phyloP scores from a whole-genome alignment of 2,797 vertebrate species.

The Rousettus madagascariensis region DNA sequence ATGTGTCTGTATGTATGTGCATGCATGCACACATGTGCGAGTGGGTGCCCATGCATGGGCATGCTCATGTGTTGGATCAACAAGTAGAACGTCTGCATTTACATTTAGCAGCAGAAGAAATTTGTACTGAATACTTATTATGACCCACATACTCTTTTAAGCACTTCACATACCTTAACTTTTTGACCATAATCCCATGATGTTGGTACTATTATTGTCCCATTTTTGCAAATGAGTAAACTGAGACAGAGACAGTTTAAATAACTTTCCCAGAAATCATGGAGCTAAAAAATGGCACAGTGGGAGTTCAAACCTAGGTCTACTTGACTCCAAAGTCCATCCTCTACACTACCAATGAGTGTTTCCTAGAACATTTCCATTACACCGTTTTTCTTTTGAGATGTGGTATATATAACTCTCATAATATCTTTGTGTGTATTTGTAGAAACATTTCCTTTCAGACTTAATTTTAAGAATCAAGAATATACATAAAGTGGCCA shows the following conservation, averaged over 20 bases:
- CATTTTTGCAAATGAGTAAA: background rate
- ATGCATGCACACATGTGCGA: background rate
- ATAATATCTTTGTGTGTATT: constrained; percentile 9
- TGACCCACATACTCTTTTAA: background rate
- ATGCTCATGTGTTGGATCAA: background rate
- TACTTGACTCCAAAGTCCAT: background rate
- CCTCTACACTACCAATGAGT: background rate
- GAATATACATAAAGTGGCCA: background rate
- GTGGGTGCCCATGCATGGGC: background rate
- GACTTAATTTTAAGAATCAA: background rate
- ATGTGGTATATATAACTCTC: background rate
- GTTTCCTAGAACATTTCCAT: background rate
- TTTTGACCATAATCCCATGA: background rate
- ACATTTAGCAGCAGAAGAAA: background rate
- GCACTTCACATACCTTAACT: background rate
- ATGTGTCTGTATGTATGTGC: background rate
- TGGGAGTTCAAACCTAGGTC: background rate
- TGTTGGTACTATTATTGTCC: background rate
- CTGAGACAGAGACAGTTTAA: background rate
- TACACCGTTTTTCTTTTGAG: constrained; percentile 1
- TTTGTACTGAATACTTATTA: background rate
- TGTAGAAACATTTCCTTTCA: background rate
- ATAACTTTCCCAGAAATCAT: background rate
- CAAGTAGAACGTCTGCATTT: background rate
- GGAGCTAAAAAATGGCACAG: background rate